Base-by-base conservation (phyloP, 2,797 vertebrate species). In the Poliocrania exsul region DNA sequence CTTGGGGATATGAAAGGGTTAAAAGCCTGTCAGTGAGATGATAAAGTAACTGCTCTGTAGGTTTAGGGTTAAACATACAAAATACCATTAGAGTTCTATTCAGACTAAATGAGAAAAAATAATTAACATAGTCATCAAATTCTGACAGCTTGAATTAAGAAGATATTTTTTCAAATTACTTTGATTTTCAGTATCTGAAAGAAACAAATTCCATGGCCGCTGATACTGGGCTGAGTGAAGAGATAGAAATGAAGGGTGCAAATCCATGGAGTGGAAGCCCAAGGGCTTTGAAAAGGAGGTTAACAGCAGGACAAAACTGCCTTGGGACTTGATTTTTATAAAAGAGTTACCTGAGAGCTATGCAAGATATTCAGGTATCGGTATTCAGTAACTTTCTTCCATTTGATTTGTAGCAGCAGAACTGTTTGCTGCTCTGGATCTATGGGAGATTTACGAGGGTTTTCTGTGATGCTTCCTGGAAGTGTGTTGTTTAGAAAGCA, bases 161-260 rank as follows among this genome's bases (percentile, higher is more conserved):
- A 88, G 40, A 21, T 50, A 7, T 50, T 49, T 77, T 74, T 67
- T 29, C n/a, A 18, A 56, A 56, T 66, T 62, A n/a, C 61, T 72
- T 64, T 79, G 69, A 78, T 86, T 96, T 91, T 93, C 47, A 86
- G 10, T 49, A 44, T 86, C 66, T 95, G 92, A 80, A 95, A 91
- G 65, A 73, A 57, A 47, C 35, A 67, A 88, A 67, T 73, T 75
- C 56, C 11, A 5, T 21, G 12, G 33, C 28, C 26, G 10, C 54
- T 20, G 53, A 15, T 72, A 25, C 23, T 57, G 83, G 13, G 50
- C 11, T 57, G 69, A 44, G 38, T 44, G 26, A 73, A 56, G 49
- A 60, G 16, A 6, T 0, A 51, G 74, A 86, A 88, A 66, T 11
- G 13, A 64, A 77, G 38, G 50, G 50, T 78, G 25, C 25, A 71